These are phyloP conservation scores for Phalanger gymnotis DNA, from an alignment of 2,797 vertebrate genomes.

Conservation along the genomic window DNA sequence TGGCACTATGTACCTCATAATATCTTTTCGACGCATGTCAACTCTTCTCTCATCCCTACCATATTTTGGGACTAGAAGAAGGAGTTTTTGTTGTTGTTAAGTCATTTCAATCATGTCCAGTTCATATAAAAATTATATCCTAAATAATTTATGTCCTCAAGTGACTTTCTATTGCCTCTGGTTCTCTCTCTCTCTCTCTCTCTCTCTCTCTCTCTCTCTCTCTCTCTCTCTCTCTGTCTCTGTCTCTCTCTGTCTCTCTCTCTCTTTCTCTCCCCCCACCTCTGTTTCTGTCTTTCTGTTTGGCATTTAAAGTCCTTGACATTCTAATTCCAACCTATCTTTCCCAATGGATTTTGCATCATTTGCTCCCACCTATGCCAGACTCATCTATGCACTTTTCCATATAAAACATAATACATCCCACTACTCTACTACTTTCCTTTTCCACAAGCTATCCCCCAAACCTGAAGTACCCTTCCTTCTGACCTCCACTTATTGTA, in stretches of 20 bases:
- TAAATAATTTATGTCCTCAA: not conserved
- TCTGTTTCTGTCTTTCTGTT: too few species aligned
- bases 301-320: too few species aligned
- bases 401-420: not conserved
- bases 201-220: too few species aligned
- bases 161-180: not conserved
- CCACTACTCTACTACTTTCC: not conserved
- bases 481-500: not conserved
- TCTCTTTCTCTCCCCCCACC: too few species aligned
- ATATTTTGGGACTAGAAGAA: not conserved
- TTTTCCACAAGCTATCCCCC: not conserved
- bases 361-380: not conserved
- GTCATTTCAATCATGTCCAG: not conserved
- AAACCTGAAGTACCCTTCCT: not conserved
- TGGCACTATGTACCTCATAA: not conserved
- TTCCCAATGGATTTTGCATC: not conserved
- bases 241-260: too few species aligned
- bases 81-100: not conserved
- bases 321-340: not conserved
- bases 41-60: not conserved
- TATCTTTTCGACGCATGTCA: not conserved
- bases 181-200: too few species aligned
- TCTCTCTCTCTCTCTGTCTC: too few species aligned
- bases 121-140: not conserved
- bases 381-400: not conserved